A percentile compares a stretch with the other conserved stretches of the same genome.
These are phyloP conservation scores for Plectrocnemia conspersa DNA, from an alignment of 1,140 invertebrate species.

Conservation along the genomic window DNA sequence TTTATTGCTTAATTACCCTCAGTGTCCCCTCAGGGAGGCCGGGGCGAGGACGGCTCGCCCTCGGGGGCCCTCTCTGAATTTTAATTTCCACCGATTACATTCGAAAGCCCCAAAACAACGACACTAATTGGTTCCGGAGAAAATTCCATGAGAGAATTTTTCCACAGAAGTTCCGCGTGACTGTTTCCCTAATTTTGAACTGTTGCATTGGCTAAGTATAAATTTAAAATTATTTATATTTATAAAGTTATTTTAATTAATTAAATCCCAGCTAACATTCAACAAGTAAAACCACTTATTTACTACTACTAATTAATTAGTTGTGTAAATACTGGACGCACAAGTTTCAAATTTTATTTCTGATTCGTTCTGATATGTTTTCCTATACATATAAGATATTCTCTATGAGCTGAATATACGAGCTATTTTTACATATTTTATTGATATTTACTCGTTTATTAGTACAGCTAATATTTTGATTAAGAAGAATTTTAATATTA, in stretches of 20 bases:
- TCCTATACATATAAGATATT: no score
- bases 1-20: slow-evolving; percentile 36
- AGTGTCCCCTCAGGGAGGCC: slow-evolving; percentile 25
- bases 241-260: neutral
- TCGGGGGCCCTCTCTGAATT: slow-evolving; percentile 13
- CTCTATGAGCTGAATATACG: no score
- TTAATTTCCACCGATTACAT: slow-evolving; percentile 13
- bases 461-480: no score
- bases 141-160: slow-evolving; percentile 1
- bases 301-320: no score
- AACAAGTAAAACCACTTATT: neutral
- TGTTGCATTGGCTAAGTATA: no score
- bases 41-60: slow-evolving; percentile 4
- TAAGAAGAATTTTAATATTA: no score
- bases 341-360: no score
- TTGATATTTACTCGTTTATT: no score
- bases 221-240: neutral
- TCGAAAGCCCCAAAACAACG: neutral
- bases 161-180: neutral
- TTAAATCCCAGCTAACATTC: neutral
- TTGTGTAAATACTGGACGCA: no score
- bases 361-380: no score
- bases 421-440: no score
- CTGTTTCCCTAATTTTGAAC: neutral
- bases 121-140: slow-evolving; percentile 1